Conservation (phyloP, 1,140 invertebrate genomes). For the Vanessa tameamea region DNA sequence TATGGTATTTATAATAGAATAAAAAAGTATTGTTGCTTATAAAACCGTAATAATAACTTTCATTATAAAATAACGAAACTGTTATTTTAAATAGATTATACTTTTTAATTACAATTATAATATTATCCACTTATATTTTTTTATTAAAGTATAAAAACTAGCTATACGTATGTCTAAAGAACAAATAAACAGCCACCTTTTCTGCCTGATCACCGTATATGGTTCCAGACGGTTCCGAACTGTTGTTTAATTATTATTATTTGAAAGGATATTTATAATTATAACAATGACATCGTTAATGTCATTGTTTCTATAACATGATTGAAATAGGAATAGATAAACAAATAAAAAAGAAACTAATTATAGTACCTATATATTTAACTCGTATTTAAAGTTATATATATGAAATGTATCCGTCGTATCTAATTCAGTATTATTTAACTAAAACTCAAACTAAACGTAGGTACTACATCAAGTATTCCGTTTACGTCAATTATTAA, state of each 20-base stretch:
- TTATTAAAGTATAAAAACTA: too few species aligned
- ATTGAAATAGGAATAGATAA: background rate
- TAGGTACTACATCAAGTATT: background rate
- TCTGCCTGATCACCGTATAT: background rate
- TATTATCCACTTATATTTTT: too few species aligned
- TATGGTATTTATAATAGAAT: too few species aligned
- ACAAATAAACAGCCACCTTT: background rate
- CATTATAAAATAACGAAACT: too few species aligned
- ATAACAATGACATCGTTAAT: background rate
- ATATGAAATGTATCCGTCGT: background rate
- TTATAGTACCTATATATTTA: too few species aligned
- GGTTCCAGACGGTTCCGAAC: background rate
- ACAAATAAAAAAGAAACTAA: background rate
- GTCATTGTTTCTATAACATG: background rate
- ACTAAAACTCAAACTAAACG: background rate
- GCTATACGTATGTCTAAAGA: background rate
- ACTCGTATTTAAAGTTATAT: too few species aligned
- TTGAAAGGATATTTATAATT: background rate
- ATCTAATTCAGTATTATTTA: background rate
- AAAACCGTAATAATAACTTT: too few species aligned
- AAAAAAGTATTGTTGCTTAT: too few species aligned
- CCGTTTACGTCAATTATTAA: constrained; percentile 6
- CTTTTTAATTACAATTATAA: too few species aligned
- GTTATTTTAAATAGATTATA: too few species aligned
- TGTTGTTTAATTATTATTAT: background rate